These are phyloP conservation scores for Melanotaenia maccullochi DNA, from an alignment of 2,797 vertebrate genomes.

Conservation along the genomic window DNA sequence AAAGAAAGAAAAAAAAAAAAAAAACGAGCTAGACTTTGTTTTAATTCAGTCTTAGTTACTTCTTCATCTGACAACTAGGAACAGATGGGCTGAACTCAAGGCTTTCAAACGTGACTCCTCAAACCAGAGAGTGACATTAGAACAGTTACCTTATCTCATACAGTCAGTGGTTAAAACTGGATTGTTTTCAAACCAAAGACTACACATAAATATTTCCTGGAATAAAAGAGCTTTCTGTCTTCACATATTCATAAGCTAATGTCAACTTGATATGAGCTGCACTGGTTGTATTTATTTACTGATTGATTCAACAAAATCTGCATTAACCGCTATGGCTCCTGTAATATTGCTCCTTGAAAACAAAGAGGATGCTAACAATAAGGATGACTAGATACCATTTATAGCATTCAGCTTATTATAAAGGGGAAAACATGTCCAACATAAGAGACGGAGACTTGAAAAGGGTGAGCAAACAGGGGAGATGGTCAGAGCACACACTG, in stretches of 20 bases:
- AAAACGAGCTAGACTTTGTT: too few relatives aligned
- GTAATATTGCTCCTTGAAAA: conserved; percentile 34
- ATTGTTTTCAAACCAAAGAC: too few relatives aligned
- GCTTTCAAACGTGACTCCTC: too few relatives aligned
- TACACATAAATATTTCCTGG: not conserved
- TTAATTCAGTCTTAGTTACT: too few relatives aligned
- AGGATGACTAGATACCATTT: conserved; percentile 37
- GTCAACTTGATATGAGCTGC: conserved; percentile 23
- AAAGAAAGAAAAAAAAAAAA: too few relatives aligned
- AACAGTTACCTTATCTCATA: too few relatives aligned
- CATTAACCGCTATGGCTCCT: conserved; percentile 35
- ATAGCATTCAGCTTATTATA: conserved; percentile 23
- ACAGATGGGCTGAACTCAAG: too few relatives aligned
- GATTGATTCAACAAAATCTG: conserved; percentile 7
- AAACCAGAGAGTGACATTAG: too few relatives aligned
- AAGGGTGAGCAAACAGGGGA: conserved; percentile 6
- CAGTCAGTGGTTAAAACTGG: too few relatives aligned
- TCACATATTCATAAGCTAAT: conserved; percentile 3
- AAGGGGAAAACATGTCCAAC: conserved; percentile 17
- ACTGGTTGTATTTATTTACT: conserved; percentile 6
- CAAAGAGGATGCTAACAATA: conserved; percentile 36
- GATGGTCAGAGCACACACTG: conserved; percentile 4
- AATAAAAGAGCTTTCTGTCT: not conserved
- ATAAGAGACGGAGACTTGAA: not conserved
- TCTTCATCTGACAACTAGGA: too few relatives aligned